Conservation (phyloP, 2,113 vertebrate genomes). For the Protomyctophum bolini region DNA sequence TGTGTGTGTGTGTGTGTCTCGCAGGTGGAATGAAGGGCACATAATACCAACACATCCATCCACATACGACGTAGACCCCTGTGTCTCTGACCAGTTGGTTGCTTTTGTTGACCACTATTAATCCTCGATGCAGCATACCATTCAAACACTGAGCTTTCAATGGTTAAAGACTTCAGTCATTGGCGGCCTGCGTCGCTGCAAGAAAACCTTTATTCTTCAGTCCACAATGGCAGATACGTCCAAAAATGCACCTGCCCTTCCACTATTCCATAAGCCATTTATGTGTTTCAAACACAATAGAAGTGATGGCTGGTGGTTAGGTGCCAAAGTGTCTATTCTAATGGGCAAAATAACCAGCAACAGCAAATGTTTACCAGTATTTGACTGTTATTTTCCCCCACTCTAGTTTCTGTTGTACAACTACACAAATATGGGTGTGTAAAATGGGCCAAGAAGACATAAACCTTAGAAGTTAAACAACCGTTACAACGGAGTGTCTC, state of each 20-base stretch:
- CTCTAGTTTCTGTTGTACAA: not conserved
- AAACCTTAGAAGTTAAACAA: conserved; percentile 24
- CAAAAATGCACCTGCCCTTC: too few species aligned
- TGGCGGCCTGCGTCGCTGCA: too few species aligned
- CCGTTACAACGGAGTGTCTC: not conserved
- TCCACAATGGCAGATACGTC: too few species aligned
- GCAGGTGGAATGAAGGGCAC: not conserved
- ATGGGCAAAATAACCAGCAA: not conserved
- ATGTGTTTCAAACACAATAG: not conserved
- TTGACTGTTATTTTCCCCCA: not conserved
- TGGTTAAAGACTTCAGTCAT: too few species aligned
- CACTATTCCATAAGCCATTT: too few species aligned
- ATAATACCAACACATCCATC: conserved; percentile 33
- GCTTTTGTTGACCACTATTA: conserved; percentile 12
- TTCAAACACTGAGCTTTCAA: not conserved
- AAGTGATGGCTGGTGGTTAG: not conserved
- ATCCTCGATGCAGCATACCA: not conserved
- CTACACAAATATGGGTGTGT: not conserved
- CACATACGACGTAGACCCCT: not conserved
- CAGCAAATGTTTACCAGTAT: not conserved
- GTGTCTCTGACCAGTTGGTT: not conserved
- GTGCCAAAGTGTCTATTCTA: not conserved
- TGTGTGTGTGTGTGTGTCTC: too few species aligned
- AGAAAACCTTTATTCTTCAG: not conserved
- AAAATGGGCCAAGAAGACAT: not conserved